Conservation (phyloP, 2,797 vertebrate species). For the Silurus lanzhouensis region DNA sequence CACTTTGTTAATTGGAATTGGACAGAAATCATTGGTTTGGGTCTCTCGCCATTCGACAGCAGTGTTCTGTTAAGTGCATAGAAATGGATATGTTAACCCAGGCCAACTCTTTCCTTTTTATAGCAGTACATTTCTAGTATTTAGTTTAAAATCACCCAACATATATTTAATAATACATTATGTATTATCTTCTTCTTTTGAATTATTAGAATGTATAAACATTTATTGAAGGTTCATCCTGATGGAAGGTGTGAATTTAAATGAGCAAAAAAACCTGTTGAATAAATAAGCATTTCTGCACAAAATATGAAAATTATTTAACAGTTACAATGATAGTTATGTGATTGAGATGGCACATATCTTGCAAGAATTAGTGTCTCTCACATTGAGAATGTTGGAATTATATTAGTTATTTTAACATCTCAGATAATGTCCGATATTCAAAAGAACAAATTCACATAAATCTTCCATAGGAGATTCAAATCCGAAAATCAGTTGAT, state of each 20-base stretch:
- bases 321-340: slow-evolving; percentile 8
- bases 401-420: slow-evolving; percentile 32
- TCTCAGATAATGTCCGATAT: slow-evolving; percentile 11
- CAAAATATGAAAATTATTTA: not conserved
- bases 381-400: slow-evolving; percentile 75
- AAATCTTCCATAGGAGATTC: slow-evolving; percentile 17
- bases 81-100: slow-evolving; percentile 12
- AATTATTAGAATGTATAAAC: not conserved
- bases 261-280: not conserved
- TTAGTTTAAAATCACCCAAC: not conserved
- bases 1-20: slow-evolving; percentile 11
- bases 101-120: slow-evolving; percentile 1
- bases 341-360: slow-evolving; percentile 54
- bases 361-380: slow-evolving; percentile 63
- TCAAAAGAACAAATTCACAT: not conserved
- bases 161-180: not conserved
- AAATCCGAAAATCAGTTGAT: slow-evolving; percentile 20
- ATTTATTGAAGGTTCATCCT: not conserved
- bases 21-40: slow-evolving; percentile 8
- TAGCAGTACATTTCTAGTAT: not conserved
- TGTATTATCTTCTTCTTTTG: not conserved
- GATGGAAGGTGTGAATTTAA: not conserved
- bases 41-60: not conserved
- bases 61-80: slow-evolving; percentile 1
- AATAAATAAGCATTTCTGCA: not conserved